These are phyloP conservation scores for Corythornis leucogaster DNA, from an alignment of 2,797 vertebrate genomes.

Conservation along the genomic window DNA sequence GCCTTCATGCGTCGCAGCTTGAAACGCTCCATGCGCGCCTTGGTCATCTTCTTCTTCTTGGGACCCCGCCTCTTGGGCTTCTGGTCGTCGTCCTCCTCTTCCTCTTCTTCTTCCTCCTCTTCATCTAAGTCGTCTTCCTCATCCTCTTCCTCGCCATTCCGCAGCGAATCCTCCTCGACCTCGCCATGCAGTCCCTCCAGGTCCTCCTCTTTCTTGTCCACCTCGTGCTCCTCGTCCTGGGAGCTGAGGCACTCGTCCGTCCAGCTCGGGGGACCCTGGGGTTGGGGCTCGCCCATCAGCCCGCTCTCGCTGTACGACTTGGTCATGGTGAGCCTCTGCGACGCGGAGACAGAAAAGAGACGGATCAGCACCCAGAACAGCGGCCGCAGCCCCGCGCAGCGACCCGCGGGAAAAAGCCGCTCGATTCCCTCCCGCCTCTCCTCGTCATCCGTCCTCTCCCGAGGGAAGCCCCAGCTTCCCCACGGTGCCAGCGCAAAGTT, in stretches of 20 bases:
- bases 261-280: constrained; percentile 84
- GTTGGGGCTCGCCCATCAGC: constrained; percentile 82
- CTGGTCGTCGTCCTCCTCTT: constrained; percentile 89
- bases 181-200: constrained; percentile 76
- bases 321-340: constrained; percentile 87
- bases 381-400: neutral
- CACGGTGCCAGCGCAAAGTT: neutral
- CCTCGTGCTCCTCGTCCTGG: constrained; percentile 85
- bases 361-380: neutral
- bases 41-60: constrained; percentile 99
- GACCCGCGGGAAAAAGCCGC: neutral
- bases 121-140: constrained; percentile 87
- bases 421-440: no score
- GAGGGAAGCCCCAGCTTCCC: neutral
- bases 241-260: constrained; percentile 85
- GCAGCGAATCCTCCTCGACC: constrained; percentile 75
- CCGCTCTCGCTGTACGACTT: constrained; percentile 90
- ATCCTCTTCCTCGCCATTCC: constrained; percentile 84
- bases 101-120: constrained; percentile 86
- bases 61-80: constrained; percentile 96
- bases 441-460: neutral
- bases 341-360: constrained; percentile 37
- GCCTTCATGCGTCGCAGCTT: constrained; percentile 96
- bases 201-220: constrained; percentile 84
- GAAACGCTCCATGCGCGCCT: constrained; percentile 94